Conservation (phyloP, 2,113 vertebrate genomes). For the Myrmophylax atrothorax region DNA sequence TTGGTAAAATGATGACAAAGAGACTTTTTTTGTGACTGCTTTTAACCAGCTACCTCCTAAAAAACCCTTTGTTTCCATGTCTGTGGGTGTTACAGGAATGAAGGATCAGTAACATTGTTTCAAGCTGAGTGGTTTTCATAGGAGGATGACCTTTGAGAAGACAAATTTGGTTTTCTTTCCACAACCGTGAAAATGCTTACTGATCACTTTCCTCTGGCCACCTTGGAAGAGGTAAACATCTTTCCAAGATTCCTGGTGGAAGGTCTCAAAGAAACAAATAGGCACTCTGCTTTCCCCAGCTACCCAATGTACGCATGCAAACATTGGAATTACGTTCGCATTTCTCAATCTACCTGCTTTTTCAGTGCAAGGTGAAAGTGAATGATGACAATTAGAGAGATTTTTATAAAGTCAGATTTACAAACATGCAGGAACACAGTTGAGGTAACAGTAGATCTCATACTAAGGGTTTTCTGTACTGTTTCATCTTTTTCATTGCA, state of each 20-base stretch:
- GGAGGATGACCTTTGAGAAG: not conserved
- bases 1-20: not conserved
- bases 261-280: not conserved
- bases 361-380: not conserved
- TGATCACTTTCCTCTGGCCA: not conserved
- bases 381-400: not conserved
- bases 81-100: not conserved
- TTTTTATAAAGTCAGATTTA: not conserved
- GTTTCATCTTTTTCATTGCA: not conserved
- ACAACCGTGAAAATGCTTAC: not conserved
- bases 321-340: fast-evolving
- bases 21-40: not conserved
- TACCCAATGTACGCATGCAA: not conserved
- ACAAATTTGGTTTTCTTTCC: not conserved
- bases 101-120: not conserved
- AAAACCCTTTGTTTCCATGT: not conserved
- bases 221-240: not conserved
- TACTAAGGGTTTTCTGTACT: not conserved
- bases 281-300: fast-evolving
- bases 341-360: not conserved
- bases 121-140: not conserved
- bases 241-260: not conserved
- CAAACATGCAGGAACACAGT: not conserved
- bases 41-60: not conserved
- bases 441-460: not conserved